Evolutionary conservation across 2,888 invertebrate species (phyloP).

Genomic region (Drosophila cracens): DNA sequence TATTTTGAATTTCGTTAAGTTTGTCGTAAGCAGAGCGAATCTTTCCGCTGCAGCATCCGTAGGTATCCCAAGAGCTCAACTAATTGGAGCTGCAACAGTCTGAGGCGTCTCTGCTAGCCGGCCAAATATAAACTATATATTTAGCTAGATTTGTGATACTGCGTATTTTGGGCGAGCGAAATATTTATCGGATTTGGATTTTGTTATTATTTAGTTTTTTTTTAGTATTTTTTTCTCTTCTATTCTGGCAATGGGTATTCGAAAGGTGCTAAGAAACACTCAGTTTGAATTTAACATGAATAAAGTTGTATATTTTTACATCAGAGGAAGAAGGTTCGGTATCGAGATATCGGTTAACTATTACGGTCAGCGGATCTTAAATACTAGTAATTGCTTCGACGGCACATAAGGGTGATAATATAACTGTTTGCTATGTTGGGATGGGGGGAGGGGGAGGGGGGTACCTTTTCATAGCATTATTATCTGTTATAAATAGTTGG

Average conservation of each 20-base stretch:
- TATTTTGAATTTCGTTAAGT: slow-evolving; percentile 31
- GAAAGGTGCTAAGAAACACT: slow-evolving; percentile 51
- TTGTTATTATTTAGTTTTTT: not conserved
- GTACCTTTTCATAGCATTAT: slow-evolving; percentile 27
- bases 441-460: no score
- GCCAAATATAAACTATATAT: slow-evolving; percentile 48
- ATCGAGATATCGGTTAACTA: slow-evolving; percentile 39
- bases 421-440: slow-evolving; percentile 17
- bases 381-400: slow-evolving; percentile 82
- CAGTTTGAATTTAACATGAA: slow-evolving; percentile 42
- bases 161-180: slow-evolving; percentile 21
- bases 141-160: slow-evolving; percentile 64
- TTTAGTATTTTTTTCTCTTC: not conserved
- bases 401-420: slow-evolving; percentile 63
- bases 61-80: not conserved
- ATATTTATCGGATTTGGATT: slow-evolving; percentile 7
- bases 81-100: slow-evolving; percentile 18
- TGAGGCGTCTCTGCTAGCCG: slow-evolving; percentile 16
- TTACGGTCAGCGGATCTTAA: slow-evolving; percentile 66
- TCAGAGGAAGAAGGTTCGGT: slow-evolving; percentile 33
- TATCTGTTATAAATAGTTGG: slow-evolving; percentile 50
- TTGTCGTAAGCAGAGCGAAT: slow-evolving; percentile 25
- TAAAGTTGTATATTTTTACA: slow-evolving; percentile 18
- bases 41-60: not conserved
- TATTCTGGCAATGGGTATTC: slow-evolving; percentile 49